phyloP scores from a whole-genome alignment of 2,888 invertebrate species.

The Pristionchus mayeri region DNA sequence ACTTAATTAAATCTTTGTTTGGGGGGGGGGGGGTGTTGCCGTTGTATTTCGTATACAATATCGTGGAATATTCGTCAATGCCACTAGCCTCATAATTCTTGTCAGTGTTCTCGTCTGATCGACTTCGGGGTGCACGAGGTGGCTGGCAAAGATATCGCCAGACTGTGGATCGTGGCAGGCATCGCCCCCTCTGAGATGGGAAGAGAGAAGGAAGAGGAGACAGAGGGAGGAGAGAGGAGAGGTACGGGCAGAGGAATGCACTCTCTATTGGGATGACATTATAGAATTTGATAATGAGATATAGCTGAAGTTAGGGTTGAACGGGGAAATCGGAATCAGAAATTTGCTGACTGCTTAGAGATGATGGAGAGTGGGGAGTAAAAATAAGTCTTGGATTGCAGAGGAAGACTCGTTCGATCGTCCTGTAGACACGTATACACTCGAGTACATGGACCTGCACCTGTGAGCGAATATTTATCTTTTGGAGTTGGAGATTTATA shows the following conservation, averaged over 20 bases:
- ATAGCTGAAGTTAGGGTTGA: background rate
- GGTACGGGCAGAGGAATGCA: background rate
- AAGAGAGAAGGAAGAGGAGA: background rate
- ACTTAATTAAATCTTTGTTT: too few species aligned
- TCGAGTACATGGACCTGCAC: background rate
- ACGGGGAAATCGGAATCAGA: too few species aligned
- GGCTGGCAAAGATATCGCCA: background rate
- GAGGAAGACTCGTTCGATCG: background rate
- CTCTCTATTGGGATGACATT: background rate
- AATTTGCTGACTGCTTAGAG: too few species aligned
- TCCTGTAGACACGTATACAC: background rate
- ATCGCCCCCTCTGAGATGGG: background rate
- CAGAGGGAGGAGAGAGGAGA: background rate
- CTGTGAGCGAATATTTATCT: background rate
- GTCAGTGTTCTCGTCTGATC: conserved; percentile 21
- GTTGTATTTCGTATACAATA: too few species aligned
- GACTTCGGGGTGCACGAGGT: conserved; percentile 43
- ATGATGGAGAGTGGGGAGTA: too few species aligned
- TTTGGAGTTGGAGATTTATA: background rate
- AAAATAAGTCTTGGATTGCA: background rate
- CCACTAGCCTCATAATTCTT: background rate
- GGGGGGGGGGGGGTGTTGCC: too few species aligned
- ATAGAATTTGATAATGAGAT: background rate
- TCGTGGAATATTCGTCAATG: too few species aligned
- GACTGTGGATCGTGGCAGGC: conserved; percentile 28